Conservation (phyloP, 2,888 invertebrate genomes). For the Leuctra nigra region DNA sequence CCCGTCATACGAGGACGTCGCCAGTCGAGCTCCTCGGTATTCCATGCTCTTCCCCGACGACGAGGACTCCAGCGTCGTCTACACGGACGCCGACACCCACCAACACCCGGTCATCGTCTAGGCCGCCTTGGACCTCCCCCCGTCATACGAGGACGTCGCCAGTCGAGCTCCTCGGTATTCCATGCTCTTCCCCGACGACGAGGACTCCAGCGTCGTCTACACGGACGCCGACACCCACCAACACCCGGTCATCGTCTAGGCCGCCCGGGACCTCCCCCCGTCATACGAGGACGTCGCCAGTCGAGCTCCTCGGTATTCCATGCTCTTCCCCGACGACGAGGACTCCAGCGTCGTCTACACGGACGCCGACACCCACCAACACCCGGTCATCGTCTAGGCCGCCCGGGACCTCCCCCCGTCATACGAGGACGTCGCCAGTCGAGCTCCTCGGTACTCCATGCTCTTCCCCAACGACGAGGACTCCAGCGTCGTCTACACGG, state of each 20-base stretch:
- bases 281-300: conserved; percentile 26
- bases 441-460: conserved; percentile 25
- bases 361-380: no score
- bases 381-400: no score
- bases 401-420: conserved; percentile 23
- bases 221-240: no score
- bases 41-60: conserved; percentile 24
- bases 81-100: no score
- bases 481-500: no score
- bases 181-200: conserved; percentile 23
- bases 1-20: conserved; percentile 27
- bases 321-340: conserved; percentile 25
- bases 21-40: conserved; percentile 24
- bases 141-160: conserved; percentile 26
- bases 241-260: no score
- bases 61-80: no score
- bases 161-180: conserved; percentile 25
- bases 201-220: no score
- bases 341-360: no score
- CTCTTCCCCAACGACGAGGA: conserved; percentile 25
- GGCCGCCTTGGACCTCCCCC: conserved; percentile 22
- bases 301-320: conserved; percentile 25
- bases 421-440: conserved; percentile 26
- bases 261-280: conserved; percentile 23
- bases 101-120: no score